Evolutionary conservation across 2,113 vertebrate species (phyloP).

Genomic region (Pungitius pungitius): DNA sequence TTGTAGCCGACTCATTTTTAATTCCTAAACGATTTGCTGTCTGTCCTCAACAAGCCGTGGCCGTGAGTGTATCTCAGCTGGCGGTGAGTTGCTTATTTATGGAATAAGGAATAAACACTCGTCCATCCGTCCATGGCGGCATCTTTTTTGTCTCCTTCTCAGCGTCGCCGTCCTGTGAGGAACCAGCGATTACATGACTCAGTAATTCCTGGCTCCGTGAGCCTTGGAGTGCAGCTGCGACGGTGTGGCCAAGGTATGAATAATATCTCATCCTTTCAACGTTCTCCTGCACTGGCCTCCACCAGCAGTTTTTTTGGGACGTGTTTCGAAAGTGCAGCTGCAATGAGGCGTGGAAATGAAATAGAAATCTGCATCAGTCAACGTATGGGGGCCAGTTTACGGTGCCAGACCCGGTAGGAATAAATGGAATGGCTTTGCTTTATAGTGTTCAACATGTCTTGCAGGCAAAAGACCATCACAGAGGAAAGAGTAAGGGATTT

Average conservation of each 20-base stretch:
- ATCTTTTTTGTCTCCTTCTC: constrained; percentile 12
- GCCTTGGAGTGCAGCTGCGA: constrained; percentile 27
- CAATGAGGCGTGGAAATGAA: constrained; percentile 7
- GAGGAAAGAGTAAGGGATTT: neutral
- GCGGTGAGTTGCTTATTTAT: constrained; percentile 9
- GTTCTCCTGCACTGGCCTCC: constrained; percentile 18
- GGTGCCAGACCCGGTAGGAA: constrained; percentile 22
- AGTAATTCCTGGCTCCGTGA: constrained; percentile 34
- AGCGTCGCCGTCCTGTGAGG: constrained; percentile 4
- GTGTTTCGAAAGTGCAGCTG: constrained; percentile 7
- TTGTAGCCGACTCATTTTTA: neutral
- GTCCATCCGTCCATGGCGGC: constrained; percentile 12
- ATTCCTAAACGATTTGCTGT: neutral
- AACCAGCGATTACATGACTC: constrained; percentile 54
- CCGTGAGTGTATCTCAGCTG: neutral
- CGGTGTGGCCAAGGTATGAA: constrained; percentile 33
- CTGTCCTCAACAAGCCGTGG: constrained; percentile 5
- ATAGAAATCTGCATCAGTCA: constrained; percentile 26
- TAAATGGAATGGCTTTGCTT: constrained; percentile 7
- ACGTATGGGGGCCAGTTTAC: constrained; percentile 3
- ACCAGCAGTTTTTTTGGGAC: constrained; percentile 11
- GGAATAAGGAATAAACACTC: constrained; percentile 23
- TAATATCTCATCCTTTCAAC: constrained; percentile 34
- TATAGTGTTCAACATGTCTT: neutral
- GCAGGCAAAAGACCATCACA: neutral